Percentiles rank a stretch among this genome's conserved stretches.
Conservation (phyloP, 2,113 vertebrate genomes). For the Barbus barbus region DNA sequence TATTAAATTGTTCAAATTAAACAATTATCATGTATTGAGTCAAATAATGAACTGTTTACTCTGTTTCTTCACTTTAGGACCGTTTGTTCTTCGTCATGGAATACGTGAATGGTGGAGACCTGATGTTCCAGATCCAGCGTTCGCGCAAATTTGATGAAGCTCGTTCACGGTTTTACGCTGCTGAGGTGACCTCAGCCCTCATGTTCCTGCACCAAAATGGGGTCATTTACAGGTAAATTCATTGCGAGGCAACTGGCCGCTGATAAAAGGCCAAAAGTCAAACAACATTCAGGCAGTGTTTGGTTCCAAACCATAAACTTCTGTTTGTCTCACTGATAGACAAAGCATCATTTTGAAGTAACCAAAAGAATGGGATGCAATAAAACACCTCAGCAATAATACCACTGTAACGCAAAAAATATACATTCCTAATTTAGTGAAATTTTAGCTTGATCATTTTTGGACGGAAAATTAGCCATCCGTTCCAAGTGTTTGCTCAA, state of each 20-base stretch:
- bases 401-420: constrained; percentile 61
- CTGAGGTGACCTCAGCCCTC: constrained; percentile 89
- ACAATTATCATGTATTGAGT: neutral
- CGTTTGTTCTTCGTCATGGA: constrained; percentile 94
- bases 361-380: constrained; percentile 13
- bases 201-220: constrained; percentile 91
- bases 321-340: constrained; percentile 22
- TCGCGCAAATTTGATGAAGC: constrained; percentile 90
- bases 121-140: constrained; percentile 93
- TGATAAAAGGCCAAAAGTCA: neutral
- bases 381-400: constrained; percentile 55
- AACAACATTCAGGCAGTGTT: neutral
- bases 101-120: constrained; percentile 90
- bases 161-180: constrained; percentile 88
- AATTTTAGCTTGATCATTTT: constrained; percentile 47
- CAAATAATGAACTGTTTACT: neutral
- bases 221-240: constrained; percentile 83
- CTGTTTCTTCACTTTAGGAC: constrained; percentile 72
- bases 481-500: constrained; percentile 31
- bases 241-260: neutral
- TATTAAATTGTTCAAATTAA: neutral
- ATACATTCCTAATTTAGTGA: constrained; percentile 12
- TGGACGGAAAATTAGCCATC: constrained; percentile 38
- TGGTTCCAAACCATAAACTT: neutral
- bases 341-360: constrained; percentile 67